A percentile compares a stretch with the other conserved stretches of the same genome.
Conservation (phyloP, 2,797 vertebrate species). For the Linurgus olivaceus region DNA sequence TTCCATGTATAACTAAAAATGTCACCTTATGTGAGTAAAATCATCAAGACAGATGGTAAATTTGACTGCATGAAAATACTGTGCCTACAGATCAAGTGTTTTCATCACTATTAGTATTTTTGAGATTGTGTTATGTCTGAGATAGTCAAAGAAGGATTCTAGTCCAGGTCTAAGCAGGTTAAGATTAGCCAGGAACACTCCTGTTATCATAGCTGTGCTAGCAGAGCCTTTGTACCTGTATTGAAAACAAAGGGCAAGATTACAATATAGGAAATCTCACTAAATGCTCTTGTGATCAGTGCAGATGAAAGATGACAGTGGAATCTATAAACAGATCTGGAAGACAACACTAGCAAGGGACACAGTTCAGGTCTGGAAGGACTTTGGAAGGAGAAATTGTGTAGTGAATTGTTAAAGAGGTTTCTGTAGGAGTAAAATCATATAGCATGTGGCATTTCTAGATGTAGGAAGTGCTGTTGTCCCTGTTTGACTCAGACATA, state of each 20-base stretch:
- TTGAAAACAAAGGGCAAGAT: neutral
- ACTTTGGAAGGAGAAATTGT: neutral
- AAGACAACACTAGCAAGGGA: neutral
- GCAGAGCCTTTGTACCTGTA: neutral
- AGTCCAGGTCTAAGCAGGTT: neutral
- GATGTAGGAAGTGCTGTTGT: neutral
- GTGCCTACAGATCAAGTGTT: neutral
- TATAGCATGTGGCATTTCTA: neutral
- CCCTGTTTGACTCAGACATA: neutral
- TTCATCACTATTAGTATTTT: neutral
- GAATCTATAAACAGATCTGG: neutral
- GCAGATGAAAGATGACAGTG: neutral
- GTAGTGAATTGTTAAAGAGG: neutral
- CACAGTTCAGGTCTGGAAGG: neutral
- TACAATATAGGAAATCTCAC: neutral
- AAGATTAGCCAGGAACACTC: neutral
- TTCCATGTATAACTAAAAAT: neutral
- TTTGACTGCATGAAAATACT: neutral
- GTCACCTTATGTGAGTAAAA: neutral
- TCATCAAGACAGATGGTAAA: neutral
- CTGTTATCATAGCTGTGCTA: neutral
- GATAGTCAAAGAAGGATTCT: neutral
- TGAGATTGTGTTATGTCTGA: neutral
- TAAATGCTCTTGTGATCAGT: neutral
- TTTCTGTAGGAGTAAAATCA: neutral